phyloP scores from a whole-genome alignment of 2,113 vertebrate species.

The Tangachromis dhanisi region DNA sequence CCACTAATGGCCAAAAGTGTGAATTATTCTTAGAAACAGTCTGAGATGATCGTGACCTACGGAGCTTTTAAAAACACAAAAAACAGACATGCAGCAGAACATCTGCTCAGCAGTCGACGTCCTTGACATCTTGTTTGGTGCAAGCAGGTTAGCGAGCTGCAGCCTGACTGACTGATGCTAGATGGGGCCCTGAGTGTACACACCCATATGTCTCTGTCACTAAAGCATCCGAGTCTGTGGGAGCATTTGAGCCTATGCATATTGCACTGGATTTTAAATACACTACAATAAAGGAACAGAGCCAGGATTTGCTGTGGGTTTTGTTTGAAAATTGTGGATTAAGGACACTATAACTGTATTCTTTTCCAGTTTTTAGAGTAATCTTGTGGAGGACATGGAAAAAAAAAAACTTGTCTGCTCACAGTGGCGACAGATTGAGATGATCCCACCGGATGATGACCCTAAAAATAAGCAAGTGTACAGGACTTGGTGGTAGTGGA shows the following conservation, averaged over 20 bases:
- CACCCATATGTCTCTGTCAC: slow-evolving; percentile 45
- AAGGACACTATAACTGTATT: background rate
- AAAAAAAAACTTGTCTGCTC: background rate
- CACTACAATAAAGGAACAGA: background rate
- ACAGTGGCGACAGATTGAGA: background rate
- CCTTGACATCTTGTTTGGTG: background rate
- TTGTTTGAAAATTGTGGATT: background rate
- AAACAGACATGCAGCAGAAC: slow-evolving; percentile 32
- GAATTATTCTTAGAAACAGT: background rate
- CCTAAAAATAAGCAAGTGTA: background rate
- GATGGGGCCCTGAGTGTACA: slow-evolving; percentile 10
- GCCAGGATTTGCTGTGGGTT: background rate
- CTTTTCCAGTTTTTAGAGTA: background rate
- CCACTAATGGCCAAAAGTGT: slow-evolving; percentile 20
- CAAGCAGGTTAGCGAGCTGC: slow-evolving; percentile 17
- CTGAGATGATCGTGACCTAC: background rate
- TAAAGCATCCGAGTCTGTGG: slow-evolving; percentile 16
- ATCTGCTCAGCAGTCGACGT: slow-evolving; percentile 13
- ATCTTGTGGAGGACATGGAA: background rate
- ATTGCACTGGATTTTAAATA: background rate
- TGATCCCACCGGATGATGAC: background rate
- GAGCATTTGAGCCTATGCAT: background rate
- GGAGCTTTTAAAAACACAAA: slow-evolving; percentile 7
- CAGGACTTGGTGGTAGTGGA: background rate
- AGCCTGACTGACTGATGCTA: slow-evolving; percentile 35